Evolutionary conservation across 2,888 invertebrate genomes (phyloP), one percentile per base, ranked within the genome.

Genomic region (Eupithecia pulchellata): DNA sequence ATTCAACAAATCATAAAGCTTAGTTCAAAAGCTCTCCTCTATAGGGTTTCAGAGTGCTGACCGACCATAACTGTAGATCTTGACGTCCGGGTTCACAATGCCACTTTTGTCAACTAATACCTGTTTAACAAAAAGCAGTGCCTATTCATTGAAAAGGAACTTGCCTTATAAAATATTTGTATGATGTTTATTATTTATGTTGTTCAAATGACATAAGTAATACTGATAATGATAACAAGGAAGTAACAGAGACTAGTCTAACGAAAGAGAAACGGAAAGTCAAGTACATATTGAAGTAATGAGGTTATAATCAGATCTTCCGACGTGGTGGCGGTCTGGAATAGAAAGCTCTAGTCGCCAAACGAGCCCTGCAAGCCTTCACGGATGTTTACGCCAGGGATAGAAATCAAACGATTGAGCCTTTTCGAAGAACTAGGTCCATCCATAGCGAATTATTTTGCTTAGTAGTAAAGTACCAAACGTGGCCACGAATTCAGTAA

Each of bases 221-320:
- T 47, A 47, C 60, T 47, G 42, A 60, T 13, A 52, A 66, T 36
- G 52, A 68, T 58, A 64, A 47, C 27, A 64, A 42, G 57, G 66
- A 52, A 36, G 6, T 25, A 60, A 73, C 61, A 61, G 72, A 62
- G 58, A 52, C 64, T 61, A 55, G 57, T 63, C 68, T 73, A 64
- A 57, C 70, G 68, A 70, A 82, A 86, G 85, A 84, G 86, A 88
- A 89, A 87, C 79, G 75, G 81, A 86, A 83, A 86, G 83, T 86
- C 75, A 77, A 65, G 70, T 65, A 85, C 82, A 81, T 81, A 79
- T 82, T 80, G 78, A 77, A 79, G 82, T 87, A 91, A 89, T 84
- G 86, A 89, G 86, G 88, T 84, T 89, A 84, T 90, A 89, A 90
- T 89, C 84, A 85, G 84, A 86, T 89, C 87, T 91, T 90, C 90